Base-by-base conservation (phyloP, 1,140 invertebrate genomes). In the Nymphalis io region DNA sequence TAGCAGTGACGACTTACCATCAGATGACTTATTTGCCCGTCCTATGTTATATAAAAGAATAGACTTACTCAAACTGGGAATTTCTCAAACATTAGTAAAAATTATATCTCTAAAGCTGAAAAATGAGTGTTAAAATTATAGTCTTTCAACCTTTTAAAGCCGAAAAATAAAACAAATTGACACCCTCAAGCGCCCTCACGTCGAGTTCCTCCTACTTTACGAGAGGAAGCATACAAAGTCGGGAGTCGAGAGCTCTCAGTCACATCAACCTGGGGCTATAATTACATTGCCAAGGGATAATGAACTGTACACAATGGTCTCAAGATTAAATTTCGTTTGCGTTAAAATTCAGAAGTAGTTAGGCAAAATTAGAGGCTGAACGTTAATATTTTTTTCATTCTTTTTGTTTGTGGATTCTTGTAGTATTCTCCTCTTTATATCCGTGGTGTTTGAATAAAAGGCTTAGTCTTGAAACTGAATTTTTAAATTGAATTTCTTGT, bases 151-250 rank as follows among this genome's bases (percentile, higher is more conserved):
- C 12, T 55, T 68, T 61, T 39, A 60, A 69, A 62, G 39, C 8
- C n/a, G 57, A 72, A 60, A 44, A 53, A 55, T 61, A 72, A 66
- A 72, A 72, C 64, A 67, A 72, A 72, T 72, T 60, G 59, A 72
- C 55, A 39, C 42, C 53, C 64, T 57, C 38, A 46, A 66, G 69
- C 15, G 48, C 58, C 16, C 69, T 71, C 39, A 48, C 21, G 70
- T 62, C 40, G 33, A 67, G 70, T 53, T 64, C 61, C 38, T 21
- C 60, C 57, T 33, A 33, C 27, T 59, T 61, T 33, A 59, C 15
- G 18, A 64, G 68, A 60, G 68, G 46, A 53, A 46, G 61, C 60
- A 65, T 33, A 70, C 48, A 69, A 61, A 57, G 44, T 55, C 60
- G 13, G 46, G 18, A 38, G 46, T 55, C 38, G 18, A 69, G 67